A percentile compares a stretch with the other conserved stretches of the same genome.
These are phyloP conservation scores for Griposia aprilina DNA, from an alignment of 2,888 invertebrate species.

Conservation along the genomic window DNA sequence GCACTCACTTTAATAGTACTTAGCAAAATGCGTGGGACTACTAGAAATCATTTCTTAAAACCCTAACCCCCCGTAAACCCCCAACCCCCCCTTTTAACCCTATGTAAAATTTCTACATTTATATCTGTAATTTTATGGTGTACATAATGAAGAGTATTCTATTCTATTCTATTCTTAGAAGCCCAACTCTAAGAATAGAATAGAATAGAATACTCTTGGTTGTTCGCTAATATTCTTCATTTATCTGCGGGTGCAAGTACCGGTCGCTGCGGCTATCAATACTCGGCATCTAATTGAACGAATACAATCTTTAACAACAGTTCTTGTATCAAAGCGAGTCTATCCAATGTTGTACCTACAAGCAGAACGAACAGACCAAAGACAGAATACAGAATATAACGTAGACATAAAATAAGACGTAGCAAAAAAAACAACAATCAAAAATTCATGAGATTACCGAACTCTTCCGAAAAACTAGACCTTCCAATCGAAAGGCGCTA, in stretches of 20 bases:
- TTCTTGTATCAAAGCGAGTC: not conserved
- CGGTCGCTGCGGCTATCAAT: not conserved
- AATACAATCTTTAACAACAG: not conserved
- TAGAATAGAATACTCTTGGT: no score
- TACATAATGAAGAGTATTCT: no score
- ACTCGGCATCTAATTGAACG: not conserved
- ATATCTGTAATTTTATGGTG: no score
- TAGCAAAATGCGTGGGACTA: not conserved
- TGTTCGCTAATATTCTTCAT: not conserved
- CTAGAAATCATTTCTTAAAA: no score
- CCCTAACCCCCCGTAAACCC: no score
- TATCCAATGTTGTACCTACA: not conserved
- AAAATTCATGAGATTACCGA: conserved; percentile 51
- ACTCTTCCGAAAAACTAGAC: conserved; percentile 27
- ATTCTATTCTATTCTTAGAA: no score
- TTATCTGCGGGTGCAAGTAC: not conserved
- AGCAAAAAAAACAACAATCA: conserved; percentile 22
- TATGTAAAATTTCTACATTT: no score
- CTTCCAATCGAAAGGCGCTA: conserved; percentile 15
- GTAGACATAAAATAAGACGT: conserved; percentile 21
- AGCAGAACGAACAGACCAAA: not conserved
- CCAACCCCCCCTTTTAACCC: no score
- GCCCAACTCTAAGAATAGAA: no score
- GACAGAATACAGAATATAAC: conserved; percentile 11
- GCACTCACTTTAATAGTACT: not conserved